phyloP scores from a whole-genome alignment of 2,888 invertebrate genomes.

The Pachymerium ferrugineum region DNA sequence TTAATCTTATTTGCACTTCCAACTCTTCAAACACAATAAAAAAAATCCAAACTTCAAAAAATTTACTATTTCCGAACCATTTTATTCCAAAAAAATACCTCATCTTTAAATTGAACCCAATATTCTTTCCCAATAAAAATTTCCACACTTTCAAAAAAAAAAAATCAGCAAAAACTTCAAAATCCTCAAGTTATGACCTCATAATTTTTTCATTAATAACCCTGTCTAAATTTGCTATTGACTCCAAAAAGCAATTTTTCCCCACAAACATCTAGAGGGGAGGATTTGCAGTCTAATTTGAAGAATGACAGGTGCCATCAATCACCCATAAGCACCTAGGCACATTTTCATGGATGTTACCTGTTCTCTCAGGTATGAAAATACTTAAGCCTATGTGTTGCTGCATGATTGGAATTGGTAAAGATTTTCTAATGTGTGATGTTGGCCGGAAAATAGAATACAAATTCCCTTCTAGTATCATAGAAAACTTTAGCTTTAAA shows the following conservation, averaged over 20 bases:
- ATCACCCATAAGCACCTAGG: constrained; percentile 11
- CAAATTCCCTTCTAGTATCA: not conserved
- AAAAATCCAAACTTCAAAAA: too few relatives aligned
- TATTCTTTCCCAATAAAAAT: not conserved
- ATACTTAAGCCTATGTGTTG: not conserved
- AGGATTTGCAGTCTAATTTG: constrained; percentile 25
- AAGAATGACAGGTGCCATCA: constrained; percentile 27
- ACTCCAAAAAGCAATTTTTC: constrained; percentile 27
- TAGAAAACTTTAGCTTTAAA: not conserved
- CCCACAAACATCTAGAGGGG: constrained; percentile 13
- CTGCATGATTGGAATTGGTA: constrained; percentile 1
- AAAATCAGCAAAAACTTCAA: not conserved
- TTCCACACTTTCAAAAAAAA: not conserved
- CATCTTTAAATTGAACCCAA: too few relatives aligned
- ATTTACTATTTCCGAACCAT: too few relatives aligned
- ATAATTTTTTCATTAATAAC: constrained; percentile 23
- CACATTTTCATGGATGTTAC: constrained; percentile 14
- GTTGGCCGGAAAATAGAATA: not conserved
- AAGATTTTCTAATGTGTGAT: not conserved
- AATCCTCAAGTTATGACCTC: constrained; percentile 20
- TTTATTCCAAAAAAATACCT: too few relatives aligned
- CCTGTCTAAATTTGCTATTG: constrained; percentile 27
- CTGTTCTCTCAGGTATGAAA: constrained; percentile 23
- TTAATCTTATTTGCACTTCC: too few relatives aligned
- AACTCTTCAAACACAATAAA: too few relatives aligned